Base-by-base conservation (phyloP, 1,140 invertebrate genomes). In the Ooceraea biroi region DNA sequence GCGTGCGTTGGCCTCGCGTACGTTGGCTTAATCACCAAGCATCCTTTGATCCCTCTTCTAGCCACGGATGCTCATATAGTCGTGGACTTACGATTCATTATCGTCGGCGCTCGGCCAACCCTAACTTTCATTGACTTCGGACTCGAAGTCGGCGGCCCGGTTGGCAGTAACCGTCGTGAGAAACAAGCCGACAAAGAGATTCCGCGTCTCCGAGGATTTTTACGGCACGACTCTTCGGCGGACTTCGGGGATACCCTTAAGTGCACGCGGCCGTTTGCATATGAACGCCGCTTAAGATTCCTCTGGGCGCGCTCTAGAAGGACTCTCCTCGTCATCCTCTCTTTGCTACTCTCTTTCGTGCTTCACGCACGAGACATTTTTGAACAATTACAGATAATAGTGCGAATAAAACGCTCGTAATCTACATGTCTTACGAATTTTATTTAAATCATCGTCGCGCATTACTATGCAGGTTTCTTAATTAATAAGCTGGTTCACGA, bases 181-280 rank as follows among this genome's bases (percentile, higher is more conserved):
- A 85, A 86, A 27, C 68, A 5, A 41, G 65, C 86, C 86, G 84
- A 86, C 85, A 87, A 87, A 87, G 77, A 83, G n/a, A 63, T 50
- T 61, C 69, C 76, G 84, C 78, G 19, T 55, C 50, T 48, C 57
- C 10, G 25, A 83, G 55, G 50, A 69, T 83, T 86, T 87, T 83
- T 87, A 87, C 71, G 60, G 66, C 57, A 50, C 50, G 46, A 77
- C 27, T 50, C 44, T 69, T 48, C 46, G 22, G 48, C n/a, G 30
- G 44, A 25, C 25, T 44, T 17, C 36, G 36, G 2, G 22, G 55
- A n/a, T 3, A 22, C 69, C 22, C 68, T 88, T 83, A 73, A 88
- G 82, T 73, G 85, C 85, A 86, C 71, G 19, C 19, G 80, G 30
- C 52, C 84, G 80, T 87, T 88, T 80, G 80, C 83, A 60, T 80